phyloP scores from a whole-genome alignment of 2,888 invertebrate species.

The Euplagia quadripunctaria region DNA sequence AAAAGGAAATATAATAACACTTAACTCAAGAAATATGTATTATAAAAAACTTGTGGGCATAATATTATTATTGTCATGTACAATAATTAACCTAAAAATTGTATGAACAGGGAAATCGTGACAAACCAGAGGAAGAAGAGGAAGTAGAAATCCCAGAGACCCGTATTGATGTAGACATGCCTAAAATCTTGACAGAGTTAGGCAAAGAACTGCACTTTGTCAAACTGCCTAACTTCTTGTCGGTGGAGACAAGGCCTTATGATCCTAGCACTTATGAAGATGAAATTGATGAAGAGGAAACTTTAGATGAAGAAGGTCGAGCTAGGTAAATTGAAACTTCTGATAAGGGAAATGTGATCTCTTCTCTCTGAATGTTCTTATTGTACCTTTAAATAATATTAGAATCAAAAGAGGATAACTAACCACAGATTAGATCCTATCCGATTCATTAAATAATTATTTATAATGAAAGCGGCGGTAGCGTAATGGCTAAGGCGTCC shows the following conservation, averaged over 20 bases:
- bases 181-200: constrained; percentile 96
- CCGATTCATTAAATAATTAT: no score
- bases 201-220: constrained; percentile 98
- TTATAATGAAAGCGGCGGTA: no score
- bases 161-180: constrained; percentile 98
- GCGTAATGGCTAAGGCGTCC: no score
- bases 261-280: constrained; percentile 98
- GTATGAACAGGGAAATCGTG: constrained; percentile 74
- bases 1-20: no score
- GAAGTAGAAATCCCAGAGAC: constrained; percentile 97
- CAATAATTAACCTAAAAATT: neutral
- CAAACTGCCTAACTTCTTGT: constrained; percentile 98
- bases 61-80: no score
- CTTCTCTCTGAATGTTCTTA: no score
- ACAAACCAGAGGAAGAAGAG: constrained; percentile 90
- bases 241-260: constrained; percentile 98
- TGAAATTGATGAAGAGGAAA: constrained; percentile 99
- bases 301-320: constrained; percentile 98
- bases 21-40: no score
- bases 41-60: no score
- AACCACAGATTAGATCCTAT: no score
- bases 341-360: no score
- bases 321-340: constrained; percentile 87
- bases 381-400: no score
- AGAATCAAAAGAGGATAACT: no score